Conservation (phyloP, 2,113 vertebrate species). For the Fulica atra region DNA sequence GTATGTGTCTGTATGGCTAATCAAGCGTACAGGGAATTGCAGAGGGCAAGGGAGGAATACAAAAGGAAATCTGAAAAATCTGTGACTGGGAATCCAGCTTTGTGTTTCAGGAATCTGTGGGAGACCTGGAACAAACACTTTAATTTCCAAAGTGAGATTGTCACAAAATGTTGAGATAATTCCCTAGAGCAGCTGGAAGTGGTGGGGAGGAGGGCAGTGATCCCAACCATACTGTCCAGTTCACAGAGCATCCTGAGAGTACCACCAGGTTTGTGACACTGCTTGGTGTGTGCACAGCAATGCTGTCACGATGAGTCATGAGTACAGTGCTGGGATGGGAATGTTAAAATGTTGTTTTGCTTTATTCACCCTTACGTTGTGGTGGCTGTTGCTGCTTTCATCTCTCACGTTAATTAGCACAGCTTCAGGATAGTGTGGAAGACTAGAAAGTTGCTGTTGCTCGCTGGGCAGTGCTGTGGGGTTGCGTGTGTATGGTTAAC, state of each 20-base stretch:
- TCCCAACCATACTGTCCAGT: accelerated
- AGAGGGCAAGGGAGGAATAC: accelerated
- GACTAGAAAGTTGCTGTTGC: background rate
- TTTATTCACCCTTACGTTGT: background rate
- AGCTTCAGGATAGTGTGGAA: background rate
- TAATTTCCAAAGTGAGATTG: background rate
- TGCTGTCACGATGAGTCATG: background rate
- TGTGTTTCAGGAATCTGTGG: background rate
- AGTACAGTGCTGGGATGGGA: background rate
- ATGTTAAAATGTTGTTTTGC: background rate
- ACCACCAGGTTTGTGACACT: accelerated
- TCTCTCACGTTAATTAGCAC: background rate
- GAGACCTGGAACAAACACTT: background rate
- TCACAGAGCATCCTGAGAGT: background rate
- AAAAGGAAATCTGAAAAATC: background rate
- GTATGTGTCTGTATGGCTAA: background rate
- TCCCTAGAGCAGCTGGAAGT: background rate
- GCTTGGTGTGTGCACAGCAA: accelerated
- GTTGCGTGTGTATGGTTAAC: background rate
- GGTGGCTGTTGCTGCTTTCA: background rate
- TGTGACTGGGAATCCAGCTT: background rate
- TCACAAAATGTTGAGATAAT: background rate
- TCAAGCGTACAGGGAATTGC: background rate
- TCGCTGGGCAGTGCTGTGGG: background rate
- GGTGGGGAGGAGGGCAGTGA: background rate